Evolutionary conservation across 2,113 vertebrate genomes (phyloP), one percentile per base, ranked within the genome.

Genomic region (Nothocercus julius): DNA sequence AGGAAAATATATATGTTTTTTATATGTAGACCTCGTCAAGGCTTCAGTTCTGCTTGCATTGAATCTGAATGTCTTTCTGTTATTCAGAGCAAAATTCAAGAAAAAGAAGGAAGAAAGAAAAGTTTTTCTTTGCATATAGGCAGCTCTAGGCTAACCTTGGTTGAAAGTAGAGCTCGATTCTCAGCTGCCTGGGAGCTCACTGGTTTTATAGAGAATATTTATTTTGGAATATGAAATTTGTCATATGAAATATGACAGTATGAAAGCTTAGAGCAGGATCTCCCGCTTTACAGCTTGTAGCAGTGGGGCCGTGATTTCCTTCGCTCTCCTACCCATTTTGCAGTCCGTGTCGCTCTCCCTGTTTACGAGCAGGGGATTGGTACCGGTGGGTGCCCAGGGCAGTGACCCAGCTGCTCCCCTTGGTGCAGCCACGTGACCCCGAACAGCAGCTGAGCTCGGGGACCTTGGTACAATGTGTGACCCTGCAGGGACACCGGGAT

Each of bases 1-100:
- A 97, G 93, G 95, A 93, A 95, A 92, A 53, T 19, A 16, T 38
- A 58, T 32, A 32, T 56, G 47, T 22, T 8, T 49, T 87, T 67
- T 6, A 44, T 56, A 15, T 72, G 56, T 68, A 66, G 58, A 84
- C 66, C 1, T 0, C 1, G 2, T 90, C 80, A 89, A 30, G 56
- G 85, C 85, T 88, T 47, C 5, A 49, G 24, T 84, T 93, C 83
- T 92, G 62, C 88, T 92, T 90, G 85, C 80, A 22, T 87, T 91
- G 85, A 88, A 69, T 84, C 88, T 88, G 0, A 4, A 19, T 1
- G 0, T 85, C 61, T 92, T 80, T 74, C 34, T 56, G 59, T 92
- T 89, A 45, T 80, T 87, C 66, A 70, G 66, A 89, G 74, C 66
- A 36, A 27, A 24, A 58, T 88, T 85, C 1, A 66, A 20, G 63